These are phyloP conservation scores for Ips nitidus DNA, from an alignment of 1,140 invertebrate genomes.

Conservation along the genomic window DNA sequence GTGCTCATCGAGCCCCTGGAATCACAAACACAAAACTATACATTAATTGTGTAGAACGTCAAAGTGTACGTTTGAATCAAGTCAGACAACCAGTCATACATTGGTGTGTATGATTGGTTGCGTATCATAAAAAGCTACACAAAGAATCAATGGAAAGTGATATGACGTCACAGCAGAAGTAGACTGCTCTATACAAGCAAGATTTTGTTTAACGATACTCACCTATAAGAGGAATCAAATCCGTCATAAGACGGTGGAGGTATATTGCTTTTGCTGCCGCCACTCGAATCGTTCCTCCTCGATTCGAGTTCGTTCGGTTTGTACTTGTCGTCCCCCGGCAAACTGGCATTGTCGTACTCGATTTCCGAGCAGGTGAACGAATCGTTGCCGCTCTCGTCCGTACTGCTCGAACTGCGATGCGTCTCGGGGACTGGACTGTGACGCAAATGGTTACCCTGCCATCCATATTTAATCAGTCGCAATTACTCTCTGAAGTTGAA, in stretches of 20 bases:
- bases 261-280: constrained; percentile 55
- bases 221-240: constrained; percentile 85
- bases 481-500: background rate
- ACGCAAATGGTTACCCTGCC: constrained; percentile 56
- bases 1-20: constrained; percentile 84
- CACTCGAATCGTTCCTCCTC: constrained; percentile 61
- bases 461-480: background rate
- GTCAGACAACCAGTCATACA: background rate
- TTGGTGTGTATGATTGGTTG: too few relatives aligned
- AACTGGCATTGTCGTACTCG: constrained; percentile 89
- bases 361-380: constrained; percentile 98
- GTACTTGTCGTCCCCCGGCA: constrained; percentile 81
- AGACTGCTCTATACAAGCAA: background rate
- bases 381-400: constrained; percentile 94
- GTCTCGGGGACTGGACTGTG: constrained; percentile 73
- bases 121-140: background rate
- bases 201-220: constrained; percentile 3
- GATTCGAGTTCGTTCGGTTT: constrained; percentile 68
- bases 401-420: constrained; percentile 77
- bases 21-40: constrained; percentile 28
- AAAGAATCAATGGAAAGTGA: background rate
- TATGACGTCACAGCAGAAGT: too few relatives aligned
- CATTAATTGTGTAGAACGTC: background rate
- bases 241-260: constrained; percentile 83
- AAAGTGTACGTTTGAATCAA: background rate